phyloP scores from a whole-genome alignment of 2,797 vertebrate genomes.

The Staurois parvus region DNA sequence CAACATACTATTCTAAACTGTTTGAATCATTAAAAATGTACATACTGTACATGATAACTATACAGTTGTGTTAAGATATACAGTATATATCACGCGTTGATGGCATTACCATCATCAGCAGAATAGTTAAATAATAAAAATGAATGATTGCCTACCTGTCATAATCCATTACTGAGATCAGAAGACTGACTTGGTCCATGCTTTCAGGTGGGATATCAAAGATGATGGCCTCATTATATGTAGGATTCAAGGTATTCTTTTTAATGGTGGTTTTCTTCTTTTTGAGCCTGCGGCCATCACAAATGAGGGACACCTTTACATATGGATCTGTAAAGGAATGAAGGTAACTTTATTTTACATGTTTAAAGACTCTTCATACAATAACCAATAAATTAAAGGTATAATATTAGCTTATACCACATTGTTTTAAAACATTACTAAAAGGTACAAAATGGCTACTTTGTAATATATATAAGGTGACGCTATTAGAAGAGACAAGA shows the following conservation, averaged over 20 bases:
- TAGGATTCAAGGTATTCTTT: conserved; percentile 96
- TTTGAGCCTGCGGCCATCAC: conserved; percentile 93
- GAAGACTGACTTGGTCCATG: conserved; percentile 98
- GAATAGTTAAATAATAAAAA: neutral
- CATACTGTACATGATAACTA: too few relatives aligned
- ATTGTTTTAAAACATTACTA: too few relatives aligned
- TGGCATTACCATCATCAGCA: too few relatives aligned
- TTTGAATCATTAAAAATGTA: too few relatives aligned
- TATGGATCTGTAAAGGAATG: conserved; percentile 85
- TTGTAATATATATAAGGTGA: too few relatives aligned
- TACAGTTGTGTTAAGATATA: too few relatives aligned
- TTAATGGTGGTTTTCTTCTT: conserved; percentile 99
- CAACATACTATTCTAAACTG: too few relatives aligned
- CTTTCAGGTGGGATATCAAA: conserved; percentile 98
- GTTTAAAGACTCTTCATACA: neutral
- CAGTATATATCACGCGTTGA: too few relatives aligned
- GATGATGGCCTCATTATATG: conserved; percentile 98
- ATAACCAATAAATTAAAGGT: too few relatives aligned
- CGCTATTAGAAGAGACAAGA: too few relatives aligned
- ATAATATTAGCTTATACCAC: too few relatives aligned
- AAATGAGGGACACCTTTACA: conserved; percentile 96
- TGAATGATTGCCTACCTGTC: conserved; percentile 83
- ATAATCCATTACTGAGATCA: conserved; percentile 98
- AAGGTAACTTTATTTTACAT: conserved; percentile 27
- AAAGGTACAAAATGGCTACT: too few relatives aligned